Conservation (phyloP, 2,888 invertebrate species). For the Dione juno region DNA sequence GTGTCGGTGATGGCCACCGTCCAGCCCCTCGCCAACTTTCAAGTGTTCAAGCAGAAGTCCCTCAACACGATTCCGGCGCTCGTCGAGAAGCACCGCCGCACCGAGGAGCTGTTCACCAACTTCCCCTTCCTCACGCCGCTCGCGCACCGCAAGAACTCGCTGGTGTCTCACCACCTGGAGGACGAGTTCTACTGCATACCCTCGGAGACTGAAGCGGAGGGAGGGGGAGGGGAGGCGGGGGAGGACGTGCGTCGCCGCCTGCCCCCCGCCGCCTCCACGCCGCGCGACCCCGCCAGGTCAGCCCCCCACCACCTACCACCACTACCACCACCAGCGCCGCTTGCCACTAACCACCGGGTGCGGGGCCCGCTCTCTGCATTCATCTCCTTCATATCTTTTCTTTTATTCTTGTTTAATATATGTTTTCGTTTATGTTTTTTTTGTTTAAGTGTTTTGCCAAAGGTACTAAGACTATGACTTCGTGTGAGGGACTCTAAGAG, state of each 20-base stretch:
- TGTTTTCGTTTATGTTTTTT: neutral
- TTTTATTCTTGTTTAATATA: neutral
- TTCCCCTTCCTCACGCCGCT: slow-evolving; percentile 84
- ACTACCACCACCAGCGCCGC: slow-evolving; percentile 29
- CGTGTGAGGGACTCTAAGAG: neutral
- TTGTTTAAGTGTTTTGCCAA: neutral
- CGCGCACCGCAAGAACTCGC: slow-evolving; percentile 78
- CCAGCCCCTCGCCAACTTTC: slow-evolving; percentile 75
- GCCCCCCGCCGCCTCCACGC: slow-evolving; percentile 73
- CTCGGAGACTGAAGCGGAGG: slow-evolving; percentile 61
- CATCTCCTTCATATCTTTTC: neutral
- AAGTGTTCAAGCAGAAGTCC: slow-evolving; percentile 77
- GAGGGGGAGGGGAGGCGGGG: slow-evolving; percentile 46
- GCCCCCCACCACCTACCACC: slow-evolving; percentile 38
- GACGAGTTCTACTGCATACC: slow-evolving; percentile 78
- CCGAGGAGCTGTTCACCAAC: slow-evolving; percentile 80
- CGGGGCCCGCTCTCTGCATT: slow-evolving; percentile 34
- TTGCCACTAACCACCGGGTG: slow-evolving; percentile 41
- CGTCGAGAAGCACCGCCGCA: slow-evolving; percentile 62
- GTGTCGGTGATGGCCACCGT: slow-evolving; percentile 64
- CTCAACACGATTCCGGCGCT: slow-evolving; percentile 76
- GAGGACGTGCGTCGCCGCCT: slow-evolving; percentile 65
- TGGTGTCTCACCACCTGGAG: slow-evolving; percentile 67
- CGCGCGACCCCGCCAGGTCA: slow-evolving; percentile 64
- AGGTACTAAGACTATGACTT: neutral